Evolutionary conservation across 53 echinoderm and acorn worm genomes (phyloP), one percentile per base, ranked within the genome.

Genomic region (Hippasteria phrygiana): DNA sequence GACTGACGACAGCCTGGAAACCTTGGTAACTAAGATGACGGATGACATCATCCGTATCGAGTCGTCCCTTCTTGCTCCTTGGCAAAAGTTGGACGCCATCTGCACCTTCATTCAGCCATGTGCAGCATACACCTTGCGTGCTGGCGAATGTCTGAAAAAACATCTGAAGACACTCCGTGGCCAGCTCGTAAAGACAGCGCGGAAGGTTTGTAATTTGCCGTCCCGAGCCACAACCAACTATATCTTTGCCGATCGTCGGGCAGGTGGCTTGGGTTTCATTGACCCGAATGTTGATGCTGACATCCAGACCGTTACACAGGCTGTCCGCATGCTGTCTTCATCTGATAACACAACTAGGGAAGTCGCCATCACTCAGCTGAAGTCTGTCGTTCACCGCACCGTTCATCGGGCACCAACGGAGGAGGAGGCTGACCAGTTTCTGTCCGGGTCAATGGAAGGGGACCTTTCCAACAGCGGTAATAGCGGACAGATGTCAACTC

Each of bases 81-180:
- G 83, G 83, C 83, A 83, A 69, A 83, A 83, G 46, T 45, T 66
- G 66, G 83, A 83, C 45, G 83, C 83, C 1, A 56, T 66, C 12
- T 45, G 66, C 14, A 64, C 33, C 43, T 83, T 83, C 45, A 34
- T 88, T 18, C 62, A 87, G 37, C 87, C 87, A 1, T 51, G 50
- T 48, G 38, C 59, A 0, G 26, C 87, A 0, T 73, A 73, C 32
- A 35, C 43, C 14, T 24, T 73, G 47, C 74, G 87, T 7, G 39
- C 87, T 7, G 74, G 87, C 1, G 74, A 87, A 26, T 55, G 55
- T 42, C 54, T 4, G 33, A 82, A 82, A 66, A 66, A 64, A 39
- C 43, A 37, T 8, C 82, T 82, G 0, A 64, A 66, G 35, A 43
- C 28, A 6, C 56, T 78, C 4, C 0, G 78, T 35, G 39, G 72